These are phyloP conservation scores for Cyrtodaria siliqua DNA, from an alignment of 2,888 invertebrate genomes.

Conservation along the genomic window DNA sequence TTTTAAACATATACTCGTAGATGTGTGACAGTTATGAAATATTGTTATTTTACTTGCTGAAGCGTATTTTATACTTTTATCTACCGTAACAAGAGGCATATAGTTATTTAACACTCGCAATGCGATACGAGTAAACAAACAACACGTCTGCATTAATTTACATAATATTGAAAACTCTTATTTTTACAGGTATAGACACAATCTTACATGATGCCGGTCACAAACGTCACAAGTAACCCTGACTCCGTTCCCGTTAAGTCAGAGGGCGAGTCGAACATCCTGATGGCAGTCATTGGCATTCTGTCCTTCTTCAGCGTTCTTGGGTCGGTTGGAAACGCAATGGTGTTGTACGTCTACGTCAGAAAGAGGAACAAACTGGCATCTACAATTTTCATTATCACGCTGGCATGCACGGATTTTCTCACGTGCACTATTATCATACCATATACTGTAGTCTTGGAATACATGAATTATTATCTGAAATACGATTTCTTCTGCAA, in stretches of 20 bases:
- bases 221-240: constrained; percentile 29
- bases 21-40: too few species aligned
- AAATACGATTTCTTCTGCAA: constrained; percentile 79
- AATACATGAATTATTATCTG: constrained; percentile 70
- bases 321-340: constrained; percentile 78
- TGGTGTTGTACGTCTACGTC: constrained; percentile 81
- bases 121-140: too few species aligned
- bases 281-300: constrained; percentile 67
- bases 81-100: too few species aligned
- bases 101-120: too few species aligned
- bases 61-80: too few species aligned
- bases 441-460: constrained; percentile 78
- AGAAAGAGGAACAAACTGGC: constrained; percentile 74
- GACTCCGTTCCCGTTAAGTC: constrained; percentile 7
- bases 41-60: too few species aligned
- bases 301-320: constrained; percentile 73
- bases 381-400: constrained; percentile 80
- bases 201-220: background rate
- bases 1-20: too few species aligned
- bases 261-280: constrained; percentile 11
- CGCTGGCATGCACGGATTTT: constrained; percentile 79
- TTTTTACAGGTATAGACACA: too few species aligned
- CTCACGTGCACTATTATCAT: constrained; percentile 77
- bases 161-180: too few species aligned
- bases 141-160: too few species aligned